Conservation (phyloP, 2,888 invertebrate genomes). For the Oxystoma pomonae region DNA sequence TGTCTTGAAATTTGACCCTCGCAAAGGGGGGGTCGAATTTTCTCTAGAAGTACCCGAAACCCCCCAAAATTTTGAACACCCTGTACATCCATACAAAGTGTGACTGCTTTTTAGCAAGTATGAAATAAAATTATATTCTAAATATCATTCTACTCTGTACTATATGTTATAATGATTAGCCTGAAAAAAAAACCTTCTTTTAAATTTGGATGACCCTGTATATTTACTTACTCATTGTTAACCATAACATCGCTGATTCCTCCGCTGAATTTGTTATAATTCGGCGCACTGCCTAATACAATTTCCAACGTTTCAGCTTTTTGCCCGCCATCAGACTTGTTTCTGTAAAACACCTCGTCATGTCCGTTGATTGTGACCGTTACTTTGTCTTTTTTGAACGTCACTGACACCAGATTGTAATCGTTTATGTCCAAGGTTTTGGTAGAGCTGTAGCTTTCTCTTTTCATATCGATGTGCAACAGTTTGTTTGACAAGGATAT, state of each 20-base stretch:
- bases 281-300: conserved; percentile 16
- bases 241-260: conserved; percentile 81
- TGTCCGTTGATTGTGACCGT: conserved; percentile 22
- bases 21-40: no score
- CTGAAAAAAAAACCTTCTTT: no score
- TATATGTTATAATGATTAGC: no score
- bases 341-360: conserved; percentile 13
- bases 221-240: conserved; percentile 64
- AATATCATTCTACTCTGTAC: no score
- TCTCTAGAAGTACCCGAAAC: no score
- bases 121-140: no score
- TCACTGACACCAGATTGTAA: conserved; percentile 23
- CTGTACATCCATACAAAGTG: no score
- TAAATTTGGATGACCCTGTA: not conserved
- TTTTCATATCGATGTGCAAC: conserved; percentile 18
- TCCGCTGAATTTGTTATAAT: conserved; percentile 55
- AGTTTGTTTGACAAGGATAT: conserved; percentile 16
- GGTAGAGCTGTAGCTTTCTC: conserved; percentile 16
- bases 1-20: no score
- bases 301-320: conserved; percentile 11
- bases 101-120: no score
- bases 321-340: conserved; percentile 10
- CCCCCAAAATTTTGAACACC: no score
- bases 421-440: conserved; percentile 19
- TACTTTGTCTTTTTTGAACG: conserved; percentile 22